phyloP scores from a whole-genome alignment of 23 tunicate species.

The Phallusia fumigata region DNA sequence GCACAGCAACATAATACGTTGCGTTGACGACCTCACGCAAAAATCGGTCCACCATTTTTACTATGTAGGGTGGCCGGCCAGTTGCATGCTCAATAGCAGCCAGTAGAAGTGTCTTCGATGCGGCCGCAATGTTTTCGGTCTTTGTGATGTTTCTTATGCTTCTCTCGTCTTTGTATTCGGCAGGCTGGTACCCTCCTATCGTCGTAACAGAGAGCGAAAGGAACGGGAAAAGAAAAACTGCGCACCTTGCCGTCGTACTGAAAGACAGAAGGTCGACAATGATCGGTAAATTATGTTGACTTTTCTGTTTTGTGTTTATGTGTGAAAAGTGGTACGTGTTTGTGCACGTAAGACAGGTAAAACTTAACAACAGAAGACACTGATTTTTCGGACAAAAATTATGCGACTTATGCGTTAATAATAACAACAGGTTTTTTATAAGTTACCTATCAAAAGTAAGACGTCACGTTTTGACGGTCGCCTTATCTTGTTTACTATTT shows the following conservation, averaged over 20 bases:
- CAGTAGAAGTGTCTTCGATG: background rate
- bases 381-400: too few species aligned
- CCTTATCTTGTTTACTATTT: too few species aligned
- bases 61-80: constrained; percentile 11
- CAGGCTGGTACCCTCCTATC: background rate
- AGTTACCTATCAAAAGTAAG: too few species aligned
- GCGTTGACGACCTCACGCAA: background rate
- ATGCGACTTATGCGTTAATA: too few species aligned
- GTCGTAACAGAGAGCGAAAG: background rate
- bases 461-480: too few species aligned
- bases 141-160: background rate
- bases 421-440: too few species aligned
- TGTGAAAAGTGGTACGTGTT: too few species aligned
- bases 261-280: background rate
- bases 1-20: constrained; percentile 1
- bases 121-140: background rate
- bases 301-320: too few species aligned
- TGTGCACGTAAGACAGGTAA: too few species aligned
- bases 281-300: too few species aligned
- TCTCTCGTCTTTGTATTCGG: background rate
- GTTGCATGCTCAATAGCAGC: constrained; percentile 3
- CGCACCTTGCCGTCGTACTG: background rate
- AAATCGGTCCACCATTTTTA: background rate
- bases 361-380: too few species aligned
- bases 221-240: background rate